Conservation (phyloP, 92 coral and sea anemone species). For the Actinostola sp. region DNA sequence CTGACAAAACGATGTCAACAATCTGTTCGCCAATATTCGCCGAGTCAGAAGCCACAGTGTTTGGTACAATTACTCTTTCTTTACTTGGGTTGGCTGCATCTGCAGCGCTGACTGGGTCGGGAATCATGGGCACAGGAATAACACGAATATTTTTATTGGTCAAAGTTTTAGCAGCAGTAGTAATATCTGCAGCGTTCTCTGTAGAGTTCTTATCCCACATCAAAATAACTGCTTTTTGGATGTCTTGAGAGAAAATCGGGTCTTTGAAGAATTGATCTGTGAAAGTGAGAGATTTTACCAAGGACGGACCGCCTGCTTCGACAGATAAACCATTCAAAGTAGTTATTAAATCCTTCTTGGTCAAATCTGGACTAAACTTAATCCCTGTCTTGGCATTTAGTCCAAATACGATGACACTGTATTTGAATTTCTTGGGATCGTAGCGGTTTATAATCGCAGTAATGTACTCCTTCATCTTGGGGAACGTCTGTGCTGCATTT, state of each 20-base stretch:
- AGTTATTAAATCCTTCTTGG: slow-evolving; percentile 6
- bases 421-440: slow-evolving; percentile 29
- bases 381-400: slow-evolving; percentile 9
- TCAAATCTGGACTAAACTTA: slow-evolving; percentile 3
- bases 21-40: slow-evolving; percentile 18
- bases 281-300: background rate
- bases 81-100: slow-evolving; percentile 19
- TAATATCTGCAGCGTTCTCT: slow-evolving; percentile 19
- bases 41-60: slow-evolving; percentile 3
- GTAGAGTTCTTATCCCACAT: slow-evolving; percentile 38
- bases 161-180: slow-evolving; percentile 16
- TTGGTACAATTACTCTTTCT: slow-evolving; percentile 20
- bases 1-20: slow-evolving; percentile 18
- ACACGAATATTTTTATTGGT: slow-evolving; percentile 13
- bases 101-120: slow-evolving; percentile 26
- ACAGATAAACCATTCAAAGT: background rate
- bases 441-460: slow-evolving; percentile 23
- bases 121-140: slow-evolving; percentile 27
- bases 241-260: slow-evolving; percentile 2
- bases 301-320: slow-evolving; percentile 3
- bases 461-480: slow-evolving; percentile 16
- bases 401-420: slow-evolving; percentile 27
- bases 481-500: background rate
- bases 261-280: slow-evolving; percentile 14
- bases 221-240: slow-evolving; percentile 15